Conservation (phyloP, 2,888 invertebrate genomes). For the Crossocerus cetratus region DNA sequence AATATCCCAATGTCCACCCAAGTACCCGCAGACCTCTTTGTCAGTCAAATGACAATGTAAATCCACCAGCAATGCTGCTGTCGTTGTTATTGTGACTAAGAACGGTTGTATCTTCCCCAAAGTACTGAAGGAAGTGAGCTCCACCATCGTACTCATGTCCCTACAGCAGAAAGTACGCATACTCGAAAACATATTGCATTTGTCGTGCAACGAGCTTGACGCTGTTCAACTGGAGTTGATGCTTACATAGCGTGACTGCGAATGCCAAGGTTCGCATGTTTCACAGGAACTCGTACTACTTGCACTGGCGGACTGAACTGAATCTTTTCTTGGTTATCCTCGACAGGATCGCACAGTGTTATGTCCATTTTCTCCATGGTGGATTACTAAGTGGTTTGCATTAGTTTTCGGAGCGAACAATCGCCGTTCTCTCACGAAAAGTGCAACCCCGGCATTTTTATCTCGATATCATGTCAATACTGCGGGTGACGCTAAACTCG, state of each 20-base stretch:
- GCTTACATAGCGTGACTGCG: slow-evolving; percentile 75
- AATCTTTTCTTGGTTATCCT: slow-evolving; percentile 47
- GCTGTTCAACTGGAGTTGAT: not conserved
- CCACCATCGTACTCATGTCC: slow-evolving; percentile 93
- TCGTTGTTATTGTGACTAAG: slow-evolving; percentile 90
- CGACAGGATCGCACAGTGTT: slow-evolving; percentile 29
- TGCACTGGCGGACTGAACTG: slow-evolving; percentile 48
- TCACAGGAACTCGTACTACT: slow-evolving; percentile 73
- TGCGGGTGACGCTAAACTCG: no score
- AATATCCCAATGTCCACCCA: slow-evolving; percentile 97
- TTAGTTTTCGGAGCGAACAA: no score
- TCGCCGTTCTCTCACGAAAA: no score
- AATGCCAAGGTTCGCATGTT: slow-evolving; percentile 75
- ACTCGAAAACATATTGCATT: not conserved
- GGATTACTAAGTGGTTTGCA: no score
- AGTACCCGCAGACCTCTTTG: slow-evolving; percentile 96
- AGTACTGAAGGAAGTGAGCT: slow-evolving; percentile 91
- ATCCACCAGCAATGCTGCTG: slow-evolving; percentile 91
- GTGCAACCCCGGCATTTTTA: no score
- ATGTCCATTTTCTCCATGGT: slow-evolving; percentile 40
- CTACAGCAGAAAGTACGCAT: slow-evolving; percentile 76
- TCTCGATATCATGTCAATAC: no score
- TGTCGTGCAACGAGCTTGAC: slow-evolving; percentile 7
- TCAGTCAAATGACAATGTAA: slow-evolving; percentile 96
- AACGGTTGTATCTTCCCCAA: slow-evolving; percentile 96